Conservation (phyloP, 2,888 invertebrate species). For the Cotesia congregata region DNA sequence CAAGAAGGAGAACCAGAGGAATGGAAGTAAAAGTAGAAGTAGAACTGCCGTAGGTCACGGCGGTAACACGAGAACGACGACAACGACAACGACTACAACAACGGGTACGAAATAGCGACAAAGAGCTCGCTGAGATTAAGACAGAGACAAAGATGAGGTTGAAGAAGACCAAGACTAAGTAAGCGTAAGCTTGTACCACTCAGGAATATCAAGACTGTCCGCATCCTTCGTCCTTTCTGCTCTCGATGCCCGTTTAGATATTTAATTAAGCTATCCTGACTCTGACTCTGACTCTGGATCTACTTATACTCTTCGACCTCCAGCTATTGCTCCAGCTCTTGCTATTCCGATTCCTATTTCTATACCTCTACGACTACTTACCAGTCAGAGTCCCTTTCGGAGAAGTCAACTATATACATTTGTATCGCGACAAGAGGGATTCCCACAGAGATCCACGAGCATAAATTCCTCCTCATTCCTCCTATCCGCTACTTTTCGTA, state of each 20-base stretch:
- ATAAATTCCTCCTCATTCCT: slow-evolving; percentile 25
- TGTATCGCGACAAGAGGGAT: slow-evolving; percentile 41
- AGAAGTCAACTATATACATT: slow-evolving; percentile 29
- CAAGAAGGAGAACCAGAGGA: background rate
- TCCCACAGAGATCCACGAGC: slow-evolving; percentile 36
- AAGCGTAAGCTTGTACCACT: slow-evolving; percentile 20
- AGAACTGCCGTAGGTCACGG: slow-evolving; percentile 50
- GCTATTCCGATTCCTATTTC: too few relatives aligned
- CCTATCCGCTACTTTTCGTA: background rate
- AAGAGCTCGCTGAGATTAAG: background rate
- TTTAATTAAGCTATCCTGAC: slow-evolving; percentile 54
- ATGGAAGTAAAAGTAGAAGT: slow-evolving; percentile 1
- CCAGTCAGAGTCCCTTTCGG: slow-evolving; percentile 15
- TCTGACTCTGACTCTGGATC: slow-evolving; percentile 21
- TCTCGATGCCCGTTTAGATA: slow-evolving; percentile 50
- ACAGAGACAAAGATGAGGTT: background rate
- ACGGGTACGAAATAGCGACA: slow-evolving; percentile 18
- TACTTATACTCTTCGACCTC: slow-evolving; percentile 38
- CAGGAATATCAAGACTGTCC: slow-evolving; percentile 25
- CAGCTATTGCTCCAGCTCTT: slow-evolving; percentile 12
- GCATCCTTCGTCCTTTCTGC: slow-evolving; percentile 10
- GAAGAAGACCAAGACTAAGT: background rate
- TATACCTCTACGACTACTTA: background rate
- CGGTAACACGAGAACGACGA: slow-evolving; percentile 42
- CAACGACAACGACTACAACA: slow-evolving; percentile 35